Evolutionary conservation across 2,797 vertebrate species (phyloP).

Genomic region (Pristis pectinata): DNA sequence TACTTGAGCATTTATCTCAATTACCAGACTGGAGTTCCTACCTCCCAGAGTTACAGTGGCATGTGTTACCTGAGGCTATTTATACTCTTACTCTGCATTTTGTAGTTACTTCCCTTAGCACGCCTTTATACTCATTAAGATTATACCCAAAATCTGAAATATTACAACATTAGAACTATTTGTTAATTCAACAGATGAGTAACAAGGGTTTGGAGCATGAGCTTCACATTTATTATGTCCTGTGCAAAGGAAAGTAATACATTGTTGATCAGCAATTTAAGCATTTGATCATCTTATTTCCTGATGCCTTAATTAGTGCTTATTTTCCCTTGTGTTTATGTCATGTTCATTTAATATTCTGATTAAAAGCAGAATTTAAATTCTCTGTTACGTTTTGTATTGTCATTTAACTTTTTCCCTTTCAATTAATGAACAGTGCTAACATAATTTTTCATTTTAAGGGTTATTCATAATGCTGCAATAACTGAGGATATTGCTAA

Average conservation of each 20-base stretch:
- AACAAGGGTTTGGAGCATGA: not conserved
- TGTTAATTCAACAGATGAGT: not conserved
- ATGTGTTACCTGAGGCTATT: not conserved
- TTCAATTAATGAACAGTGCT: not conserved
- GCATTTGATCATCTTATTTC: not conserved
- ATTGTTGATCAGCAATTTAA: not conserved
- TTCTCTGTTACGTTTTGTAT: not conserved
- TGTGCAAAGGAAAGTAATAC: slow-evolving; percentile 18
- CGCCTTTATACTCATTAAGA: not conserved
- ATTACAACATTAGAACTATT: not conserved
- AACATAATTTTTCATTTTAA: not conserved
- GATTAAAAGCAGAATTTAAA: not conserved
- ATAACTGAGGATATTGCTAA: not conserved
- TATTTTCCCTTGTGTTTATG: not conserved
- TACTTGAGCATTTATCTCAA: not conserved
- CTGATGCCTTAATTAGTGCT: not conserved
- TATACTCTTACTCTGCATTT: not conserved
- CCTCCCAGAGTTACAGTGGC: slow-evolving; percentile 27
- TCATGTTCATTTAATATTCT: not conserved
- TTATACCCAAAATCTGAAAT: not conserved
- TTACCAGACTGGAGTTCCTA: not conserved
- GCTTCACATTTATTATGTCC: not conserved
- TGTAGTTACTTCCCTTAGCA: slow-evolving; percentile 31
- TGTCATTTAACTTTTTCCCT: not conserved
- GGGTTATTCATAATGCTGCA: not conserved